A percentile compares a stretch with the other conserved stretches of the same genome.
These are phyloP conservation scores for Cremastobaeus sp. DNA, from an alignment of 2,888 invertebrate species.

Conservation along the genomic window DNA sequence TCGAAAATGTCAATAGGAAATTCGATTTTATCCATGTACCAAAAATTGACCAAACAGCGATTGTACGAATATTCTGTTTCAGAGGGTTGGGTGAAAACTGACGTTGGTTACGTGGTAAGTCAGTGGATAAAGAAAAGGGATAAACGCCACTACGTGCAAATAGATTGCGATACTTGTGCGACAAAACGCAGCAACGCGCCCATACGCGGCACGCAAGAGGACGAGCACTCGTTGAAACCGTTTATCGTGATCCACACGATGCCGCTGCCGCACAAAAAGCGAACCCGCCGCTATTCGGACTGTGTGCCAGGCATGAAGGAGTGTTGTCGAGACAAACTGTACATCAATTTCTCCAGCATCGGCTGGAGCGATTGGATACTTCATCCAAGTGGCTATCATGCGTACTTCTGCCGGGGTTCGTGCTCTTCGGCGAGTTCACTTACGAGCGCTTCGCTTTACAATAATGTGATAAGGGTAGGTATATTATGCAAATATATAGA, in stretches of 20 bases:
- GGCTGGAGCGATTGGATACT: constrained; percentile 95
- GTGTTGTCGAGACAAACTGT: constrained; percentile 90
- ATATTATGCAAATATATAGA: constrained; percentile 25
- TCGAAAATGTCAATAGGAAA: too few species aligned
- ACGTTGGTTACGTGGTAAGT: constrained; percentile 86
- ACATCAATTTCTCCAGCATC: constrained; percentile 89
- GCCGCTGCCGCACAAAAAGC: constrained; percentile 83
- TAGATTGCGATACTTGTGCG: constrained; percentile 87
- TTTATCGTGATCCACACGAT: constrained; percentile 89
- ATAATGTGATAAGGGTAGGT: constrained; percentile 86
- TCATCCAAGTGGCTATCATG: constrained; percentile 89
- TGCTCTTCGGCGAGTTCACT: constrained; percentile 87
- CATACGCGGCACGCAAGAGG: constrained; percentile 79
- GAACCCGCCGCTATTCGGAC: constrained; percentile 83
- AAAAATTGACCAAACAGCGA: too few species aligned
- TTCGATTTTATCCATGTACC: too few species aligned
- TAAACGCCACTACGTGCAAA: constrained; percentile 85
- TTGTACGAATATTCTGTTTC: too few species aligned
- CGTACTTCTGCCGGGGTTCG: constrained; percentile 91
- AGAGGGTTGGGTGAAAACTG: constrained; percentile 91
- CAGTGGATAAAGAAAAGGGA: constrained; percentile 87
- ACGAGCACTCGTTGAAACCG: constrained; percentile 84
- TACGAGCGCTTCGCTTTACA: constrained; percentile 84
- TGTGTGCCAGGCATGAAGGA: constrained; percentile 85
- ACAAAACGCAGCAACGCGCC: constrained; percentile 83